Base-by-base conservation (phyloP, 1,140 invertebrate species). In the Drosophila arizonae region DNA sequence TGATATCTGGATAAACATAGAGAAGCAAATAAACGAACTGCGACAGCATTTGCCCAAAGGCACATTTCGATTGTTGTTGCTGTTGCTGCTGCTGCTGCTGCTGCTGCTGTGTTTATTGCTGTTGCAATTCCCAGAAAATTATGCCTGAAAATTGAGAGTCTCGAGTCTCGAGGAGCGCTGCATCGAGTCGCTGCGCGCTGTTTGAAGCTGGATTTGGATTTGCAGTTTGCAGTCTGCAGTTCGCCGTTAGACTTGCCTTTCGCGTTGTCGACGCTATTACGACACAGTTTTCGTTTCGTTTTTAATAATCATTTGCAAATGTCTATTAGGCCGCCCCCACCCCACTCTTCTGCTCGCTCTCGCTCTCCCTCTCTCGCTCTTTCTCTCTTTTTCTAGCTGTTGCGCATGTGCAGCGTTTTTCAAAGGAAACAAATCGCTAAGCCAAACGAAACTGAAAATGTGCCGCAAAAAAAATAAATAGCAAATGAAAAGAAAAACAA, bases 281-380 rank as follows among this genome's bases (percentile, higher is more conserved):
- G 63, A 84, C 81, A 86, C 60, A 65, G 45, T 78, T 84, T 79
- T 67, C 76, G 75, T 79, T 84, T 84, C 80, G 77, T 78, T 79
- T 86, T 86, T 85, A 86, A 73, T 86, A 86, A 86, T 81, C 62
- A 72, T 73, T 78, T 66, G 71, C 73, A 77, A 79, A 77, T 85
- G 75, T 72, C 75, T 76, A 86, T 78, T 72, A 65, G 71, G 28
- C 45, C 45, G 43, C 39, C 60, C 54, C 77, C 26, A 24, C 21
- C 41, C 10, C 50, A 21, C 33, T 15, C 9, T 21, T 48, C 5
- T 26, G 13, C 24, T 5, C 48, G 10, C 58, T n/a, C 48, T 15
- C 15, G 1, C 55, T 50, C 77, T 60, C 26, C 21, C 55, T 6
- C 36, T 17, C 24, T 5, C 55, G 6, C 58, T 10, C 46, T 15